These are phyloP conservation scores for Apis dorsata DNA, from an alignment of 1,140 invertebrate genomes.

Conservation along the genomic window DNA sequence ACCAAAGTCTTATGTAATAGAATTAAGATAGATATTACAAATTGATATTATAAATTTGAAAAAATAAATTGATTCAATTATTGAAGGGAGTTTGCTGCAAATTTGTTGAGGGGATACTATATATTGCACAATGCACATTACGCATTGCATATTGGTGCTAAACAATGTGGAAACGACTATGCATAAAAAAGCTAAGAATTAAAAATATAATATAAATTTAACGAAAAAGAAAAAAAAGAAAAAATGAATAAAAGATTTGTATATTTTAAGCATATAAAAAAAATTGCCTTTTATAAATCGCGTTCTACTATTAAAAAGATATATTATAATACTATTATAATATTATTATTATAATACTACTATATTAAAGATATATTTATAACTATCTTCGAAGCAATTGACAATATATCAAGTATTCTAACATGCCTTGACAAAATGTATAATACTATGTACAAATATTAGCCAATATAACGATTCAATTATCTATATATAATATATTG, in stretches of 20 bases:
- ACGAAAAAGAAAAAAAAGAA: not conserved
- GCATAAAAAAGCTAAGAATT: slow-evolving; percentile 21
- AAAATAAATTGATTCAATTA: not conserved
- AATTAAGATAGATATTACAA: not conserved
- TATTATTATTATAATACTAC: no score
- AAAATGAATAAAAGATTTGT: slow-evolving; percentile 24
- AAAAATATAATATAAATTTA: not conserved
- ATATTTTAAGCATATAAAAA: slow-evolving; percentile 24
- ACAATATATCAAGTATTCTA: slow-evolving; percentile 50
- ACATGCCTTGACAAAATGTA: slow-evolving; percentile 52
- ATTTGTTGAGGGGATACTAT: not conserved
- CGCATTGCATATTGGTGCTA: not conserved
- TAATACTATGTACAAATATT: slow-evolving; percentile 49
- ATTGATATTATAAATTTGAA: not conserved
- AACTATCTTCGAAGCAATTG: slow-evolving; percentile 49
- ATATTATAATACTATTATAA: no score
- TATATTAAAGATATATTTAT: slow-evolving; percentile 9
- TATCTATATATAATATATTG: slow-evolving; percentile 32
- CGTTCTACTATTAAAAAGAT: slow-evolving; percentile 1
- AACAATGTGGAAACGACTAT: slow-evolving; percentile 10
- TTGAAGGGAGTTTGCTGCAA: slow-evolving; percentile 31
- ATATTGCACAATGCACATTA: slow-evolving; percentile 2
- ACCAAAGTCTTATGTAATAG: not conserved
- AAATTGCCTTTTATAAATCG: not conserved
- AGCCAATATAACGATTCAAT: slow-evolving; percentile 36